Evolutionary conservation across 2,113 vertebrate species (phyloP), one percentile per base, ranked within the genome.

Genomic region (Steatornis caripensis): DNA sequence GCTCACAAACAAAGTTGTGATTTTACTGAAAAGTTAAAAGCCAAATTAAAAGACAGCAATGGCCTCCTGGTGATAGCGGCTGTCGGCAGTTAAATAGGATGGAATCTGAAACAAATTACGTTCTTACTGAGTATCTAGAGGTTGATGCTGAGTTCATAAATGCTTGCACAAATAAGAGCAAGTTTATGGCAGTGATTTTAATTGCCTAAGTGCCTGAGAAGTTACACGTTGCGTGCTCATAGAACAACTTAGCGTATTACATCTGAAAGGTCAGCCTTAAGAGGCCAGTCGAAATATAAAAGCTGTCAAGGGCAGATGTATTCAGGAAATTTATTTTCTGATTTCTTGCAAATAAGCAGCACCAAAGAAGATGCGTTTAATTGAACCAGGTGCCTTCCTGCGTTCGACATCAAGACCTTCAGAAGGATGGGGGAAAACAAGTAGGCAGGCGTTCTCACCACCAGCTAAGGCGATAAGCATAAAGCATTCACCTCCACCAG

Each of bases 261-360:
- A 58, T 6, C 36, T 5, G 55, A 69, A 68, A 95, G 95, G 94
- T 87, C 93, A 90, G 69, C 36, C 48, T 20, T 4, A 29, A 66
- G 75, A 84, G 79, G 84, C 46, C 80, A 79, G 64, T 6, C 58
- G 22, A 37, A 93, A 94, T 5, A 51, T 5, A 62, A 36, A 53
- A 91, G 24, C 84, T 86, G 72, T 46, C 89, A 75, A 62, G 91
- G 16, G 24, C 43, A 70, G 37, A 45, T 6, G 72, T 14, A 26
- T 5, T 66, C 68, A 94, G 90, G 95, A 88, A 92, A 95, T 95
- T 94, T 94, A 72, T 65, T 90, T 90, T 89, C 84, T 41, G 62
- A 81, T 83, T 75, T 53, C 84, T 78, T 60, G 57, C 51, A 86
- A 88, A 80, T 15, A 81, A 90, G 81, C 19, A 66, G 72, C 68